Percentiles rank a stretch among this genome's conserved stretches.
These are phyloP conservation scores for Hyposmocoma kahamanoa DNA, from an alignment of 1,140 invertebrate species.

Conservation along the genomic window DNA sequence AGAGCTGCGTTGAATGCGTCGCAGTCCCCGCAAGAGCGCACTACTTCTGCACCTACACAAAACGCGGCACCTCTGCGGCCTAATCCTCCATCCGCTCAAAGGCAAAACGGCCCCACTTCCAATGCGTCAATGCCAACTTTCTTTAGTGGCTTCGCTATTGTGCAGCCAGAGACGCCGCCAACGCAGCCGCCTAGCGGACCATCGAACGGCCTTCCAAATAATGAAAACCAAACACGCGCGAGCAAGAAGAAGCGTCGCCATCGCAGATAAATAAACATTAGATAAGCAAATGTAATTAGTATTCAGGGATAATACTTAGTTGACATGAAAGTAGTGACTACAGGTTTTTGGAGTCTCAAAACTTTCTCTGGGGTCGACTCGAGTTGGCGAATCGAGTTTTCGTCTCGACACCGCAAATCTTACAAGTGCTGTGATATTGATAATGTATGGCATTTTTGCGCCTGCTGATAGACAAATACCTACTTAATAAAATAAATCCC, in stretches of 20 bases:
- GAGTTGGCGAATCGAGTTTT: conserved; percentile 5
- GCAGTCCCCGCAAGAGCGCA: conserved; percentile 6
- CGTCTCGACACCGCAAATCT: conserved; percentile 40
- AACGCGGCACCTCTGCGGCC: background rate
- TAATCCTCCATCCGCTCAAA: conserved; percentile 1
- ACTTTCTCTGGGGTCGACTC: conserved; percentile 29
- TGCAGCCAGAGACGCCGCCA: conserved; percentile 13
- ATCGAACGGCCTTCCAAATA: conserved; percentile 23
- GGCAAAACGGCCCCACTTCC: background rate
- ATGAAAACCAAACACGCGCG: conserved; percentile 16
- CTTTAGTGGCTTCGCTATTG: conserved; percentile 8
- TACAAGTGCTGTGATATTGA: conserved; percentile 61
- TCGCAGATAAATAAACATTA: conserved; percentile 38
- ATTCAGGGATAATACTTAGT: conserved; percentile 18
- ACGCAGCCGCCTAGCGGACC: conserved; percentile 19
- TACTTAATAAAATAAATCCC: conserved; percentile 20
- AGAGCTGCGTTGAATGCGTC: conserved; percentile 32
- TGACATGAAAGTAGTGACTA: conserved; percentile 24
- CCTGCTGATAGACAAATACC: conserved; percentile 28
- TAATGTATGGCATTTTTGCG: conserved; percentile 33
- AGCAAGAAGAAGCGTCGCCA: conserved; percentile 53
- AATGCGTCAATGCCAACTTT: no score
- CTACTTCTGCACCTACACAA: background rate
- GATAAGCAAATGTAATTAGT: conserved; percentile 16
- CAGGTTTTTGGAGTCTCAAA: conserved; percentile 32